phyloP scores from a whole-genome alignment of 2,113 vertebrate genomes.

The Phrynosoma blainvillii region DNA sequence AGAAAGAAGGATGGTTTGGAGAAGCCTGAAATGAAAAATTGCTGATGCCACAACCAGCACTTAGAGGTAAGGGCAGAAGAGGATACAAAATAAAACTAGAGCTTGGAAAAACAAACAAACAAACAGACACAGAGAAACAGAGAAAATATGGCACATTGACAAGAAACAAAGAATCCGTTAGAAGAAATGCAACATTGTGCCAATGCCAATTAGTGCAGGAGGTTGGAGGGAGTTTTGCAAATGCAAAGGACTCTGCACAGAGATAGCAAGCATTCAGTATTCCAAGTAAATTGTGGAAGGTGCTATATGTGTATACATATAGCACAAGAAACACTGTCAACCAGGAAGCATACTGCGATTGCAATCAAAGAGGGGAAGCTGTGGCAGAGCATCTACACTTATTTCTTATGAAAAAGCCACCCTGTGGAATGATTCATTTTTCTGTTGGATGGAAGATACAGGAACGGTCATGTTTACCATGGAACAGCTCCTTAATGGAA shows the following conservation, averaged over 20 bases:
- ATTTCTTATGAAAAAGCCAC: background rate
- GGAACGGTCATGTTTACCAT: background rate
- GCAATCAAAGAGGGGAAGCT: background rate
- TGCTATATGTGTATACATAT: background rate
- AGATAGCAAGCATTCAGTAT: background rate
- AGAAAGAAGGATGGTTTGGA: conserved; percentile 21
- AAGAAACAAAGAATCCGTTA: conserved; percentile 55
- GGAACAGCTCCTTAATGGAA: background rate
- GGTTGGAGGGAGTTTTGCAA: conserved; percentile 4
- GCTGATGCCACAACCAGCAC: conserved; percentile 60
- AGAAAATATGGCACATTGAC: conserved; percentile 47
- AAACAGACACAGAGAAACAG: background rate
- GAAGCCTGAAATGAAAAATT: conserved; percentile 68
- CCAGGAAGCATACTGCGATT: background rate
- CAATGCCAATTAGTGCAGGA: background rate
- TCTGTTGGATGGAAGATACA: background rate
- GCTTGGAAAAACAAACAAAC: background rate
- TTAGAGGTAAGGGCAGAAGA: conserved; percentile 18
- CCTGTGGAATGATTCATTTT: background rate
- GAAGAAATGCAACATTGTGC: conserved; percentile 19
- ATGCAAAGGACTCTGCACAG: conserved; percentile 1
- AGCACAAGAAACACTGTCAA: background rate
- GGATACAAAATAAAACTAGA: conserved; percentile 27
- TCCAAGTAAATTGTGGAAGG: background rate
- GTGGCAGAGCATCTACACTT: background rate